Conservation (phyloP, 2,113 vertebrate species). For the Dolichallabes microphthalmus region DNA sequence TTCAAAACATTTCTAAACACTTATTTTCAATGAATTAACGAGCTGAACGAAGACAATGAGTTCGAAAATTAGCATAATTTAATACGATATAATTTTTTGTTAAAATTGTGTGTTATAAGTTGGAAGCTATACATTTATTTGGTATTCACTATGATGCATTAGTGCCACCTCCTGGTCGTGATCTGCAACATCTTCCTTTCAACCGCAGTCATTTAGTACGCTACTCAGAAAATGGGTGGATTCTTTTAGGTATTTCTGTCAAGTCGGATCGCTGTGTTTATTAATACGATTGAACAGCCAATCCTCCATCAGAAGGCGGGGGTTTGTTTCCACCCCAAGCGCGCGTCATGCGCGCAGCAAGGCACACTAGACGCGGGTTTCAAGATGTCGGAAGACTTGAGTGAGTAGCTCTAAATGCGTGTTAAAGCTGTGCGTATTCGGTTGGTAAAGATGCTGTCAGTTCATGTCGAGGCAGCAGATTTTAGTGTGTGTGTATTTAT, state of each 20-base stretch:
- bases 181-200: neutral
- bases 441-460: too few relatives aligned
- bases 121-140: neutral
- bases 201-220: neutral
- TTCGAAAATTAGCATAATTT: neutral
- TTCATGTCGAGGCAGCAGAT: too few relatives aligned
- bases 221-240: neutral
- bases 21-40: neutral
- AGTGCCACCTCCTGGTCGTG: too few relatives aligned
- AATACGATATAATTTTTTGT: too few relatives aligned
- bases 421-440: neutral
- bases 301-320: neutral
- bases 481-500: neutral
- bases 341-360: neutral
- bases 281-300: neutral
- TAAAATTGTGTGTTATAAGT: too few relatives aligned
- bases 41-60: neutral
- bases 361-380: neutral
- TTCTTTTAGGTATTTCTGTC: neutral
- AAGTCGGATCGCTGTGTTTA: neutral
- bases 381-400: slow-evolving; percentile 57
- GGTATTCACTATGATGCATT: neutral
- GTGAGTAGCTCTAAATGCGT: slow-evolving; percentile 29
- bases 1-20: neutral
- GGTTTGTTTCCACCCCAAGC: neutral